Percentiles rank a stretch among this genome's conserved stretches.
Evolutionary conservation across 2,113 vertebrate species (phyloP).

Genomic region (Aphelocoma coerulescens): DNA sequence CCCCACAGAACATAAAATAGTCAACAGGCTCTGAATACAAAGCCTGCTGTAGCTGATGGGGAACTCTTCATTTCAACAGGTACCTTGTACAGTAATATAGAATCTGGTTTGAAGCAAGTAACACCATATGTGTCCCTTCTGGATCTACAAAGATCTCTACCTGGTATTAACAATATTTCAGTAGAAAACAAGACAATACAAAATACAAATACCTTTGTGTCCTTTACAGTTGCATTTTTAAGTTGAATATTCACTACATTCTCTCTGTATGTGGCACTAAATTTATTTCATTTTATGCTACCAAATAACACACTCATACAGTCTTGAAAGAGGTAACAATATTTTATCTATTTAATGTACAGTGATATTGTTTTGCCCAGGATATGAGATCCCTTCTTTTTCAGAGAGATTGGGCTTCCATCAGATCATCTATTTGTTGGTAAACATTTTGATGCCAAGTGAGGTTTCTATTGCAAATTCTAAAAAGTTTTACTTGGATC

Average conservation of each 20-base stretch:
- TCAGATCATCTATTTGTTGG: not conserved
- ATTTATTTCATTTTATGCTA: not conserved
- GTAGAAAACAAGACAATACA: not conserved
- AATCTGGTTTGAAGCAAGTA: not conserved
- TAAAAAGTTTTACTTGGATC: not conserved
- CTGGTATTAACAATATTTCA: not conserved
- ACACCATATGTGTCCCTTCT: accelerated
- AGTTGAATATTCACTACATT: not conserved
- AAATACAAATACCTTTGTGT: not conserved
- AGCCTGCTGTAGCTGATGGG: not conserved
- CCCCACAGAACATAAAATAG: not conserved
- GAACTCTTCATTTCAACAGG: not conserved
- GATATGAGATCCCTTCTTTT: not conserved
- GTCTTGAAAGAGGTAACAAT: not conserved
- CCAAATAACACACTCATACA: not conserved
- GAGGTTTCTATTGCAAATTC: not conserved
- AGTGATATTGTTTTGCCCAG: not conserved
- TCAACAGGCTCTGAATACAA: not conserved
- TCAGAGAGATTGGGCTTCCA: not conserved
- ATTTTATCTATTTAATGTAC: not conserved
- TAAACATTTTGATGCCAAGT: not conserved
- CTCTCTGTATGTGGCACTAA: not conserved
- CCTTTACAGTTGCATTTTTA: not conserved
- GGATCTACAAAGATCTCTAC: not conserved
- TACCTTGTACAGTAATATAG: not conserved